These are phyloP conservation scores for Acanthisitta chloris DNA, from an alignment of 2,113 vertebrate species.

Conservation along the genomic window DNA sequence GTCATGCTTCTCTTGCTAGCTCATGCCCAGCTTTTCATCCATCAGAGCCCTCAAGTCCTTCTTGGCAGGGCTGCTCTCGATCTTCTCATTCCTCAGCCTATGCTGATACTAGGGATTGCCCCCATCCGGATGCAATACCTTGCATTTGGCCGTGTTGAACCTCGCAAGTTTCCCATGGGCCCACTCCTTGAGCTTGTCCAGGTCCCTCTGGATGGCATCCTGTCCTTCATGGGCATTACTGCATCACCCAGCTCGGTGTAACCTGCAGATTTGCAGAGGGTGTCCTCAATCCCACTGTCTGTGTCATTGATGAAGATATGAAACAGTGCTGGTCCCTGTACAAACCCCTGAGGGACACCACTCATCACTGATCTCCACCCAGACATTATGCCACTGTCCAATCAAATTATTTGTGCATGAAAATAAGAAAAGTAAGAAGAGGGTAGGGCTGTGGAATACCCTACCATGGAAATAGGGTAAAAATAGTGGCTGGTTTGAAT, in stretches of 20 bases:
- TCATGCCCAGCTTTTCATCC: not conserved
- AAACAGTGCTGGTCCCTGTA: not conserved
- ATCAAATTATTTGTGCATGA: not conserved
- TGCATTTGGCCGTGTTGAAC: not conserved
- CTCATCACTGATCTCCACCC: not conserved
- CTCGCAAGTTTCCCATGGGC: fast-evolving
- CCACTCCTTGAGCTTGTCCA: not conserved
- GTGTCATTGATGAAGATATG: not conserved
- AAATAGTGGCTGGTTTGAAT: not conserved
- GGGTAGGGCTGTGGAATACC: not conserved
- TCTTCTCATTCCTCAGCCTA: not conserved
- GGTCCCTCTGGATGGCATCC: not conserved
- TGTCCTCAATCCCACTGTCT: not conserved
- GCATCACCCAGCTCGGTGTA: not conserved
- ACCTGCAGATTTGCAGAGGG: not conserved
- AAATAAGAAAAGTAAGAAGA: not conserved
- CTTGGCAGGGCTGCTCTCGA: not conserved
- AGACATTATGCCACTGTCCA: not conserved
- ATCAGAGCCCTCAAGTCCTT: too few relatives aligned
- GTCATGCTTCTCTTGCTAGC: not conserved
- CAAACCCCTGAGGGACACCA: not conserved
- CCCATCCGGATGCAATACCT: not conserved
- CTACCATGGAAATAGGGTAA: not conserved
- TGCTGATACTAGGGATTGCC: fast-evolving
- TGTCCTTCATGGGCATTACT: too few relatives aligned